A percentile compares a stretch with the other conserved stretches of the same genome.
Evolutionary conservation across 2,797 vertebrate species (phyloP).

Genomic region (Myotis pilosus): DNA sequence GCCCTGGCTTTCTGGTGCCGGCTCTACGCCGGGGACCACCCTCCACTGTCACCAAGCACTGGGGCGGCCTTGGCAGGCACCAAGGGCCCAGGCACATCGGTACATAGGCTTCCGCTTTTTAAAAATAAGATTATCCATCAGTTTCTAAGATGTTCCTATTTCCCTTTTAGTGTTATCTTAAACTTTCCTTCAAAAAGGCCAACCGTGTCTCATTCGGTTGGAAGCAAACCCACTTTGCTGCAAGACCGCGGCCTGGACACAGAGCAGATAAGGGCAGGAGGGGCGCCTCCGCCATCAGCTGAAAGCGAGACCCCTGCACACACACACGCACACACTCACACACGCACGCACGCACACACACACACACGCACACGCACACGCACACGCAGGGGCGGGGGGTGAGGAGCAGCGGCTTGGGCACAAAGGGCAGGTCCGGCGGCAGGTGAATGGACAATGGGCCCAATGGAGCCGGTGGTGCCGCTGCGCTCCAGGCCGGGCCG

Average conservation of each 20-base stretch:
- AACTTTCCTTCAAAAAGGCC: background rate
- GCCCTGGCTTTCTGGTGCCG: background rate
- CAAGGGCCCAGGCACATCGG: background rate
- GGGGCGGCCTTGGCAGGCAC: background rate
- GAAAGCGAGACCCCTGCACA: background rate
- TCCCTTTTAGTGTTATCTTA: background rate
- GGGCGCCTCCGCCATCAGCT: background rate
- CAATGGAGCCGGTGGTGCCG: background rate
- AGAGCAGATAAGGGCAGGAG: background rate
- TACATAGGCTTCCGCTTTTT: background rate
- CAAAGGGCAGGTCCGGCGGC: background rate
- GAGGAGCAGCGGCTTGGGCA: background rate
- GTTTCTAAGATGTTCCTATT: background rate
- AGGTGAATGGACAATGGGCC: background rate
- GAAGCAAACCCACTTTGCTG: background rate
- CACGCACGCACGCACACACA: too few relatives aligned
- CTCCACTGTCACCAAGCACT: background rate
- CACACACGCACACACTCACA: too few relatives aligned
- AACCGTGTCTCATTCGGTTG: background rate
- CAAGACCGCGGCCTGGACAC: background rate
- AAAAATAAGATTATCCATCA: background rate
- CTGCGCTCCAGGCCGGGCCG: too few relatives aligned
- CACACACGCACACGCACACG: too few relatives aligned
- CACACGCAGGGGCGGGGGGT: fast-evolving
- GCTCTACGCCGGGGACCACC: background rate